Evolutionary conservation across 2,113 vertebrate genomes (phyloP).

Genomic region (Catharus minimus): DNA sequence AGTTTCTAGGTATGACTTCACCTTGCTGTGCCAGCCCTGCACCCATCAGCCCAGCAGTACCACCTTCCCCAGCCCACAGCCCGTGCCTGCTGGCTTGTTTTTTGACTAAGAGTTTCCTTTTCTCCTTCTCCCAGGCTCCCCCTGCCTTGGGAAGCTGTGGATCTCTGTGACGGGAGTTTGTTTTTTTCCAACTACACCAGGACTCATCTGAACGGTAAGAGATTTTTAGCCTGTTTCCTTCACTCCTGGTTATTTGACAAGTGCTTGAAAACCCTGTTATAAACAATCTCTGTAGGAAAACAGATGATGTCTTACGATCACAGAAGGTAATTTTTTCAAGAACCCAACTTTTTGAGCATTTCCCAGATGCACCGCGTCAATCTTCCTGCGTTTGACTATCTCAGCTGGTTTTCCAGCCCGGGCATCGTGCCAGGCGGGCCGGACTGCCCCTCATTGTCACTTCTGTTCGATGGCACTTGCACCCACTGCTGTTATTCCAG

Average conservation of each 20-base stretch:
- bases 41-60: slow-evolving; percentile 1
- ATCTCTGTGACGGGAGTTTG: slow-evolving; percentile 47
- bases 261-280: slow-evolving; percentile 62
- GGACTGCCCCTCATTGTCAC: slow-evolving; percentile 74
- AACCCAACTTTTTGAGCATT: slow-evolving; percentile 63
- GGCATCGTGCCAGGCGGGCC: slow-evolving; percentile 64
- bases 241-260: slow-evolving; percentile 67
- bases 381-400: slow-evolving; percentile 53
- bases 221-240: slow-evolving; percentile 63
- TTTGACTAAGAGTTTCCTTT: slow-evolving; percentile 45
- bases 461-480: slow-evolving; percentile 74
- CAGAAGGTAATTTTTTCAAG: slow-evolving; percentile 65
- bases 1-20: slow-evolving; percentile 82
- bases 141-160: slow-evolving; percentile 55
- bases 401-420: slow-evolving; percentile 73
- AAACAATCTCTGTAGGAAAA: slow-evolving; percentile 61
- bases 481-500: slow-evolving; percentile 76
- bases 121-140: slow-evolving; percentile 62
- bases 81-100: slow-evolving; percentile 1
- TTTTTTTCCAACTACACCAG: slow-evolving; percentile 42
- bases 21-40: slow-evolving; percentile 52
- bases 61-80: slow-evolving; percentile 55
- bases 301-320: slow-evolving; percentile 57
- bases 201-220: slow-evolving; percentile 45
- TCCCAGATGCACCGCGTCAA: slow-evolving; percentile 56